phyloP scores from a whole-genome alignment of 2,113 vertebrate genomes.

The Phoenicopterus ruber region DNA sequence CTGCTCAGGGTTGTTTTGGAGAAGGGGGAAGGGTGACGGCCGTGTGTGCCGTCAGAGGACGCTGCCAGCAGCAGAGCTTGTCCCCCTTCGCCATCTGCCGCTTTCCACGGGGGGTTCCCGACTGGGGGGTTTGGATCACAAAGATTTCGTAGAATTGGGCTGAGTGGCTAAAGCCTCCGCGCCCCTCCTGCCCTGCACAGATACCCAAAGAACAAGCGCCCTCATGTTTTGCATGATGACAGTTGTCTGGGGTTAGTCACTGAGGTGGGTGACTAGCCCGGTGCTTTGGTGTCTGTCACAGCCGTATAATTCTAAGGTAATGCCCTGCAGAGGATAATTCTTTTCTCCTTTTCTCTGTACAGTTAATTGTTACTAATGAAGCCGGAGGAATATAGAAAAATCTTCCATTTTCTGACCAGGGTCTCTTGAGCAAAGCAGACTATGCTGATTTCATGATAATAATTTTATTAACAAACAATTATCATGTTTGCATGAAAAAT shows the following conservation, averaged over 20 bases:
- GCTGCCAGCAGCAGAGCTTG: background rate
- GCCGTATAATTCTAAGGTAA: background rate
- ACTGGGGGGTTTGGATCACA: background rate
- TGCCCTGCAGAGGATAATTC: background rate
- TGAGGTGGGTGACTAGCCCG: background rate
- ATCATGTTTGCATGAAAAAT: background rate
- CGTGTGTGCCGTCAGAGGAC: background rate
- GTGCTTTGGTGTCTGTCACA: background rate
- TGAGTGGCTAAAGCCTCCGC: background rate
- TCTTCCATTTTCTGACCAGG: background rate
- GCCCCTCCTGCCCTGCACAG: background rate
- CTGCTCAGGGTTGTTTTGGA: background rate
- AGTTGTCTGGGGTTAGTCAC: background rate
- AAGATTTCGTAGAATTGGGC: background rate
- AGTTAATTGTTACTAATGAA: background rate
- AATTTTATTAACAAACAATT: background rate
- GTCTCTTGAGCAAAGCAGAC: background rate
- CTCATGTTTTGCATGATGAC: background rate
- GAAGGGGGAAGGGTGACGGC: background rate
- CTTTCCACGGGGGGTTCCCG: background rate
- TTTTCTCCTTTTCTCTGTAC: background rate
- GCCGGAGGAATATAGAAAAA: background rate
- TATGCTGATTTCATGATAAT: background rate
- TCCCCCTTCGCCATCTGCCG: constrained; percentile 36
- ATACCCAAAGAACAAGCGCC: background rate